Conservation (phyloP, 2,113 vertebrate genomes). For the Corythornis cristatus region DNA sequence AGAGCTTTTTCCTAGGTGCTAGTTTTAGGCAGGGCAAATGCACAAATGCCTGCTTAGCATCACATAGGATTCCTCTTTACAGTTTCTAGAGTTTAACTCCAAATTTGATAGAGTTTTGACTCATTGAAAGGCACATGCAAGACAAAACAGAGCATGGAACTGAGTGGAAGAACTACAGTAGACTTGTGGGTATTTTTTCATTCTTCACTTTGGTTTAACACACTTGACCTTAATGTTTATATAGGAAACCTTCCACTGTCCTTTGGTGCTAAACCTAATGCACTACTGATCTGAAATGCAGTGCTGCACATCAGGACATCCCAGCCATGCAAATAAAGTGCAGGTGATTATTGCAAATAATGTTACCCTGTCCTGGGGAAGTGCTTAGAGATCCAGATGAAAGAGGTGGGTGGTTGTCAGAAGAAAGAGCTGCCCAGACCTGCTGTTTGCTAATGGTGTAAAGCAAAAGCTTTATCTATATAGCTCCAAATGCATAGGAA, state of each 20-base stretch:
- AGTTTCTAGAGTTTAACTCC: background rate
- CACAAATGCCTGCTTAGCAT: background rate
- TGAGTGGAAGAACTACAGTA: background rate
- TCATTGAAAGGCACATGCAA: background rate
- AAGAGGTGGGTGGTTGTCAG: background rate
- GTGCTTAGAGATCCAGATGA: background rate
- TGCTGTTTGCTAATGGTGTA: background rate
- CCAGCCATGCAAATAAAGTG: background rate
- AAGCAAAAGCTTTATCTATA: background rate
- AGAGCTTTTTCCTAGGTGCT: background rate
- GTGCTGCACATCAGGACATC: rapidly evolving
- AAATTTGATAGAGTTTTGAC: background rate
- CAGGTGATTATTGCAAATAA: background rate
- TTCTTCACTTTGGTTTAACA: background rate
- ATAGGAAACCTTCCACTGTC: background rate
- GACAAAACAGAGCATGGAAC: background rate
- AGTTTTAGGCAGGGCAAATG: background rate
- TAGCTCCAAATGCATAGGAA: background rate
- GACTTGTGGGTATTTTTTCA: rapidly evolving
- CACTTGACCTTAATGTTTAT: background rate
- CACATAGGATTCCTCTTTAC: rapidly evolving
- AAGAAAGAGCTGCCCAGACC: background rate
- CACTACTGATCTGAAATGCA: background rate
- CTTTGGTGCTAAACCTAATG: background rate
- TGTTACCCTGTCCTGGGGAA: background rate